Conservation (phyloP, 2,888 invertebrate genomes). For the Temnothorax rugatulus region DNA sequence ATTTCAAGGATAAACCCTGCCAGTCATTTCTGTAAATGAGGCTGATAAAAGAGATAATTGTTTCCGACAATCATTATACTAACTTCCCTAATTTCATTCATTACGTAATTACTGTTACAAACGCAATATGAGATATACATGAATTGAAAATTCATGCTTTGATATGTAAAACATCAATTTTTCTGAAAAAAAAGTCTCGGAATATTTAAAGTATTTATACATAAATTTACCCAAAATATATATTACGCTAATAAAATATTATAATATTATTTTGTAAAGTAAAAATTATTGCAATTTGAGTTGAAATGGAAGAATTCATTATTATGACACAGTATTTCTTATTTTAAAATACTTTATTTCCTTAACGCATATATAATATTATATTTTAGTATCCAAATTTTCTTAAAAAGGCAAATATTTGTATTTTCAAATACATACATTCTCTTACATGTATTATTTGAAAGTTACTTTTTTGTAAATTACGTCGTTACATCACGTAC, state of each 20-base stretch:
- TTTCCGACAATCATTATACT: conserved; percentile 6
- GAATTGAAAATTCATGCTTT: not conserved
- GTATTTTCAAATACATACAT: not conserved
- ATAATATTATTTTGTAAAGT: not conserved
- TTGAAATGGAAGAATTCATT: not conserved
- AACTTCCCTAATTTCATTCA: conserved; percentile 6
- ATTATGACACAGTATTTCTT: not conserved
- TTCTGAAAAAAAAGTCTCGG: not conserved
- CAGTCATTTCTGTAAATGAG: not conserved
- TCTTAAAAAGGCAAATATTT: not conserved
- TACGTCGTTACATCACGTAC: not conserved
- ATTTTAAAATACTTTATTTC: not conserved
- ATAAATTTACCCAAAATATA: conserved; percentile 9
- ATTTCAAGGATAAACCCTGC: conserved; percentile 2
- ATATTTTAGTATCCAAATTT: not conserved
- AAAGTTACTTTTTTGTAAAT: not conserved
- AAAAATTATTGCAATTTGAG: not conserved
- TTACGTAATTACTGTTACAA: not conserved
- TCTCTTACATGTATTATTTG: not conserved
- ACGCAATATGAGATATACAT: not conserved
- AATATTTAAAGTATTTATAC: not conserved
- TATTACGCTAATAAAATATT: not conserved
- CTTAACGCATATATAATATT: not conserved
- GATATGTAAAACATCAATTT: not conserved
- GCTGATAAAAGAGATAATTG: not conserved